Evolutionary conservation across 2,113 vertebrate genomes (phyloP).

Genomic region (Ornithorhynchus anatinus): DNA sequence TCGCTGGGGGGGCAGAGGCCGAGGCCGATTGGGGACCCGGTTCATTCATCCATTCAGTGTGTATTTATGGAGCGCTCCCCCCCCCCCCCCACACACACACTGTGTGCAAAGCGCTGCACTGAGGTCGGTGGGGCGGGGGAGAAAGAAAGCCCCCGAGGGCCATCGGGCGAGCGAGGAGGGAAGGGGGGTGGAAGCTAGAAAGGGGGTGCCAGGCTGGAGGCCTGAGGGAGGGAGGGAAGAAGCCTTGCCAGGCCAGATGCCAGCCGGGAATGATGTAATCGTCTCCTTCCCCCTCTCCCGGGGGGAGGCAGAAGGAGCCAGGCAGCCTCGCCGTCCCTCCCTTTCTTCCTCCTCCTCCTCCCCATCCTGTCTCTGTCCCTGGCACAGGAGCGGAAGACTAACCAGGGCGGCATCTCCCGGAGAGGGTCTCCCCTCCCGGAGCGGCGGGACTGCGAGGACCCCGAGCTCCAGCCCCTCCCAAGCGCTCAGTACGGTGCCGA

Average conservation of each 20-base stretch:
- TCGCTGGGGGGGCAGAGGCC: neutral
- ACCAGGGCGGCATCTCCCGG: neutral
- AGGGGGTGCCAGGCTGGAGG: neutral
- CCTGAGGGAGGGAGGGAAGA: neutral
- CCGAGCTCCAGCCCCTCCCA: no score
- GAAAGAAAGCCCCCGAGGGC: neutral
- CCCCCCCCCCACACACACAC: no score
- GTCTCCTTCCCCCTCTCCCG: neutral
- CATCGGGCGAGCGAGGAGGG: neutral
- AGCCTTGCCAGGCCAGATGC: no score
- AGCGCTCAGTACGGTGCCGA: neutral
- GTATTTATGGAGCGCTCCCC: no score
- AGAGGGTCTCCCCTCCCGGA: neutral
- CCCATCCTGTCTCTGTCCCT: neutral
- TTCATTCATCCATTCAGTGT: neutral
- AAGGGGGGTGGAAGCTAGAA: neutral
- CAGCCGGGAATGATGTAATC: no score
- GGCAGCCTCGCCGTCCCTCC: neutral
- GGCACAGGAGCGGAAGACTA: no score
- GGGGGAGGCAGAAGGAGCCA: neutral
- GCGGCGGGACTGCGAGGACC: neutral
- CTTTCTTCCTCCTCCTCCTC: neutral
- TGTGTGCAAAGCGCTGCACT: no score
- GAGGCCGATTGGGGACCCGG: neutral
- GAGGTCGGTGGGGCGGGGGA: no score